These are phyloP conservation scores for Teleogryllus occipitalis DNA, from an alignment of 1,140 invertebrate species.

Conservation along the genomic window DNA sequence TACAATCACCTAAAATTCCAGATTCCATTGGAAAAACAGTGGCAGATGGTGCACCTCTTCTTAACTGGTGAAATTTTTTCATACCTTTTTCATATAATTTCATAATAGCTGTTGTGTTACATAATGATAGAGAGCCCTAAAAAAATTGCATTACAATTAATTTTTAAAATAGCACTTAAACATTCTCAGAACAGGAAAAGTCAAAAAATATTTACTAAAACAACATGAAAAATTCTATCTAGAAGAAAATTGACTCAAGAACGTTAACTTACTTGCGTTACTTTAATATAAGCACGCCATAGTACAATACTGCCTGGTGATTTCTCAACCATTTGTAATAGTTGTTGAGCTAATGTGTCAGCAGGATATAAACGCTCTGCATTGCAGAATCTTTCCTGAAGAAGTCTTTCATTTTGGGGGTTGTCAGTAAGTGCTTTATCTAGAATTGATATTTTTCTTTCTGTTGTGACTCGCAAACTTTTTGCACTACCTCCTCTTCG, in stretches of 20 bases:
- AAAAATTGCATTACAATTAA: background rate
- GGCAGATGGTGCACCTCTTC: slow-evolving; percentile 32
- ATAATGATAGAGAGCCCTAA: slow-evolving; percentile 47
- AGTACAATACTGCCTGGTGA: slow-evolving; percentile 26
- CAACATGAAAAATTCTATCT: no score
- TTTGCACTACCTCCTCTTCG: slow-evolving; percentile 35
- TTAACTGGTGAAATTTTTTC: slow-evolving; percentile 40
- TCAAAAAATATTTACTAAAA: no score
- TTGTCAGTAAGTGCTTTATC: slow-evolving; percentile 47
- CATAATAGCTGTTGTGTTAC: slow-evolving; percentile 46
- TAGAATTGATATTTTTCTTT: slow-evolving; percentile 46
- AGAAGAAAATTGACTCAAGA: background rate
- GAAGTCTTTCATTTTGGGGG: slow-evolving; percentile 37
- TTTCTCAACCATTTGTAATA: slow-evolving; percentile 14
- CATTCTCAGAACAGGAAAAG: background rate
- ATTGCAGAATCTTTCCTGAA: slow-evolving; percentile 41
- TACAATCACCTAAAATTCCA: slow-evolving; percentile 18
- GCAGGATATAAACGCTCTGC: slow-evolving; percentile 42
- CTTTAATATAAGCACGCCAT: slow-evolving; percentile 50
- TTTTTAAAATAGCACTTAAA: background rate
- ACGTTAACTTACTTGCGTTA: slow-evolving; percentile 32
- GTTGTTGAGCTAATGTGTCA: slow-evolving; percentile 31
- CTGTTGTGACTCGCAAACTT: slow-evolving; percentile 36
- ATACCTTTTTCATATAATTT: slow-evolving; percentile 47
- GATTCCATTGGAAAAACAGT: slow-evolving; percentile 23